Evolutionary conservation across 2,113 vertebrate species (phyloP), one percentile per base, ranked within the genome.

Genomic region (Tychaedon coryphoeus): DNA sequence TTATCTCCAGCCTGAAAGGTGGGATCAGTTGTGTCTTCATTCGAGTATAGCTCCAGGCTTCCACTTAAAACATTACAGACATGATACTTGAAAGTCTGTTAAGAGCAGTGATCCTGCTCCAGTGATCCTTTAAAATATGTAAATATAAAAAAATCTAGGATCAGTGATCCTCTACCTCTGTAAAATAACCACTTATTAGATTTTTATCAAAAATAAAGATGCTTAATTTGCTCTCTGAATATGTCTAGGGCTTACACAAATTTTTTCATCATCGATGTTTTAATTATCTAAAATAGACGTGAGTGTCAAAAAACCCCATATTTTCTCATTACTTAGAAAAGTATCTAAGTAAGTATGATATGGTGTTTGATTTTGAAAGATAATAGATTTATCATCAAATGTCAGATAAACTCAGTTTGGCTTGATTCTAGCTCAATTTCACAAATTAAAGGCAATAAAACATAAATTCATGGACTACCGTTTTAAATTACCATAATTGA

Each of bases 1-100:
- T 94, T 86, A 80, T 93, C 95, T 95, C 38, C 50, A 88, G 29
- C 31, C 67, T 93, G 85, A 87, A 95, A 77, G 38, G 67, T 48
- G 67, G 71, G 25, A n/a, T 88, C 54, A 58, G 3, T 48, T 90
- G 40, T 71, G 34, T 66, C 76, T 95, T 87, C 61, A 87, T 72
- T 75, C 87, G 81, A 82, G 11, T 78, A 17, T 76, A 79, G 50
- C 86, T 93, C 36, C 69, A 92, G 80, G 73, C 81, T 79, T 75
- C 53, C 42, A 75, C 54, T 88, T 84, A 65, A 90, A 86, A 47
- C 67, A 19, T 76, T 70, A 40, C 38, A 76, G 82, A 45, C 1
- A 29, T 25, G 2, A 53, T 33, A 16, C 42, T 45, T 82, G 57
- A 42, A 13, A 36, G 34, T 64, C 80, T 64, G 10, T 48, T 72